Base-by-base conservation (phyloP, 2,888 invertebrate species). In the Calephelis perditalis region DNA sequence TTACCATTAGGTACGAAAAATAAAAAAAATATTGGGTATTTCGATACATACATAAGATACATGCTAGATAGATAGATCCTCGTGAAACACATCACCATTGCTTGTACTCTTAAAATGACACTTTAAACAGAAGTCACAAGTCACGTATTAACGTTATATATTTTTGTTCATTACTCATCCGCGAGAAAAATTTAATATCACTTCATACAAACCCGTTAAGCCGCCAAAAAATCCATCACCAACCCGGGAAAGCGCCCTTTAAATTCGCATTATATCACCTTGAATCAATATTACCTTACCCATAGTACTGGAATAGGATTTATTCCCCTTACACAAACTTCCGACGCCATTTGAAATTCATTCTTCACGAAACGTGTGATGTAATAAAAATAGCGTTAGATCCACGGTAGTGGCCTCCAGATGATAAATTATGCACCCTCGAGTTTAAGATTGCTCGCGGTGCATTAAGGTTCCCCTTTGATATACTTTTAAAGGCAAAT, bases 261-360 rank as follows among this genome's bases (percentile, higher is more conserved):
- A 52, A 52, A 52, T 26, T 52, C 52, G 7, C 52, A 52, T 49
- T 15, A 49, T 49, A 49, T 35, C 52, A 52, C 52, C 52, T 52
- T 26, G 35, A 26, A 35, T 26, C 52, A 52, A 52, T 52, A 52
- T 52, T 52, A 52, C 52, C 52, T 52, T 26, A 35, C 35, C 62
- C 59, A 36, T 74, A 65, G 85, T 82, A 81, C 35, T 64, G 63
- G 63, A 46, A 58, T 65, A 70, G 78, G 82, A 84, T 84, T 82
- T 83, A 79, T 76, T 83, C 84, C 87, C 89, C 87, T 77, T 74
- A 75, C 75, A 77, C 78, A 87, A 88, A 87, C 87, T 87, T 88
- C 88, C 85, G 80, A 81, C 81, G 82, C 82, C 86, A 90, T 90
- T 90, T 88, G 86, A 88, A 88, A 88, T 90, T 90, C 89, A 89